Conservation (phyloP, 2,113 vertebrate genomes). For the Crotalus helleri region DNA sequence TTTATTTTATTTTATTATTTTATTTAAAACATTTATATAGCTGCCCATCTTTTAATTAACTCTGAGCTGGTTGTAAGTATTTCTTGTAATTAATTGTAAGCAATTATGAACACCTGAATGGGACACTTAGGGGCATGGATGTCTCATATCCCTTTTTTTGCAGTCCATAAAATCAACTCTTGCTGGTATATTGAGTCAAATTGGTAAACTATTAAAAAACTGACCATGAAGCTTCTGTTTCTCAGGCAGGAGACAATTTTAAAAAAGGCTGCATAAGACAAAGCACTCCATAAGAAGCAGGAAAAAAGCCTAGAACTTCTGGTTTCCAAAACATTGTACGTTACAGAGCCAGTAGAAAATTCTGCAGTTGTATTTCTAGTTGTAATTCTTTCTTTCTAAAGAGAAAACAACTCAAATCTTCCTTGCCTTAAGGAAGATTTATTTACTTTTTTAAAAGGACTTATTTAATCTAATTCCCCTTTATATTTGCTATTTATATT, state of each 20-base stretch:
- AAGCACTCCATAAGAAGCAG: neutral
- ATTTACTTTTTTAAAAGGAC: neutral
- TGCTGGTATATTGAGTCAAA: neutral
- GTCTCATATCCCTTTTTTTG: neutral
- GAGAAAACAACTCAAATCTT: neutral
- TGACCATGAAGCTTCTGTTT: neutral
- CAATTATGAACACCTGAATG: neutral
- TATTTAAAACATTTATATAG: neutral
- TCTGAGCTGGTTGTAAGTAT: neutral
- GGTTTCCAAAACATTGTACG: neutral
- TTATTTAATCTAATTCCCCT: neutral
- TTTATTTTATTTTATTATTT: neutral
- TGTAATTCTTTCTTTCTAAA: neutral
- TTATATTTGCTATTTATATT: conserved; percentile 4
- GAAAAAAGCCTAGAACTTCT: neutral
- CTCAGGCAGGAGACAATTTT: neutral
- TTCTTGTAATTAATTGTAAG: neutral
- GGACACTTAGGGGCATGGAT: neutral
- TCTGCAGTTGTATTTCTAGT: neutral
- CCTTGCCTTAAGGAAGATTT: neutral
- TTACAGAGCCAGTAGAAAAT: neutral
- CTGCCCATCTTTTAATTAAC: neutral
- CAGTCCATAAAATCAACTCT: neutral
- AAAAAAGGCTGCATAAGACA: neutral
- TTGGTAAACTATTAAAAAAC: neutral